phyloP scores from a whole-genome alignment of 2,113 vertebrate species.

The Zapus hudsonius region DNA sequence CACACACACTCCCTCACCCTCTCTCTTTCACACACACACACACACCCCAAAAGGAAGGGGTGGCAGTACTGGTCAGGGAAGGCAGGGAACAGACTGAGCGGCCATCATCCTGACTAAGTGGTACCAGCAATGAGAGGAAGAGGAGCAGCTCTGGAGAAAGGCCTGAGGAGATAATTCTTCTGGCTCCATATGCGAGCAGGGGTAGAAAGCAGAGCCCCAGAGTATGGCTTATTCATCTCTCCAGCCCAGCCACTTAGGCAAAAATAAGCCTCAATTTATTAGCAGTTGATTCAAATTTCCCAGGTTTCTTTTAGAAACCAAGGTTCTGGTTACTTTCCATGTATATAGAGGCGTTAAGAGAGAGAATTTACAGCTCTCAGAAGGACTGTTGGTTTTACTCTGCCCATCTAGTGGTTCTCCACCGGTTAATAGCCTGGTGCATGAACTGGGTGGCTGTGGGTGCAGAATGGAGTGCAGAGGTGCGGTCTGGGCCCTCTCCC shows the following conservation, averaged over 20 bases:
- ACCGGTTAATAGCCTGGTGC: slow-evolving; percentile 69
- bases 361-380: slow-evolving; percentile 65
- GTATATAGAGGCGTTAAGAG: slow-evolving; percentile 66
- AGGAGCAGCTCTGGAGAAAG: neutral
- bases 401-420: slow-evolving; percentile 59
- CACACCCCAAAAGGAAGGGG: too few species aligned
- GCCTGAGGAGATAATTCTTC: neutral
- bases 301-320: slow-evolving; percentile 53
- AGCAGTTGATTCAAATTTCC: slow-evolving; percentile 20
- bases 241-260: slow-evolving; percentile 25
- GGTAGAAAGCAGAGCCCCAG: neutral
- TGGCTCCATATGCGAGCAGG: rapidly evolving
- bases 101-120: neutral
- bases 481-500: neutral
- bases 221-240: slow-evolving; percentile 16
- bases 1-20: too few species aligned
- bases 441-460: slow-evolving; percentile 52
- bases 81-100: neutral
- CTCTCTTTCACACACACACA: too few species aligned
- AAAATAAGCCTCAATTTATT: slow-evolving; percentile 49
- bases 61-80: neutral
- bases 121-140: neutral
- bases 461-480: slow-evolving; percentile 38
- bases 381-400: slow-evolving; percentile 71
- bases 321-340: slow-evolving; percentile 14